A percentile compares a stretch with the other conserved stretches of the same genome.
phyloP scores from a whole-genome alignment of 2,797 vertebrate genomes.

The Australoheros facetus region DNA sequence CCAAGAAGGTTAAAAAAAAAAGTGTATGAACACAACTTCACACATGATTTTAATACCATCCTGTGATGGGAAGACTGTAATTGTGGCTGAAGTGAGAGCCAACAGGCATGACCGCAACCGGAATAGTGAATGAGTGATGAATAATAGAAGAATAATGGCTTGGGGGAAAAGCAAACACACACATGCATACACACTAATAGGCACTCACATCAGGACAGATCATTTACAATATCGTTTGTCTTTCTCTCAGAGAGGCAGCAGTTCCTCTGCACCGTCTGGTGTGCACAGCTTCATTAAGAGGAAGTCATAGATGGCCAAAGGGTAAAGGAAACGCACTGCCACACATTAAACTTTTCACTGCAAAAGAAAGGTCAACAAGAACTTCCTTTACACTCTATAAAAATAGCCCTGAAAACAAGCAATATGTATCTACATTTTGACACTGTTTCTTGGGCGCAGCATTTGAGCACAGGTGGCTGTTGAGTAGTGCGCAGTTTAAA shows the following conservation, averaged over 20 bases:
- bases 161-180: not conserved
- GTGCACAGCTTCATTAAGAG: constrained; percentile 48
- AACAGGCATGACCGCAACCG: constrained; percentile 45
- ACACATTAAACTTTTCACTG: not conserved
- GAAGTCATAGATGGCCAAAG: constrained; percentile 40
- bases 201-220: constrained; percentile 24
- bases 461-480: not conserved
- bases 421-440: too few relatives aligned
- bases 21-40: not conserved
- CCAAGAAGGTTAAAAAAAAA: not conserved
- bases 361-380: not conserved
- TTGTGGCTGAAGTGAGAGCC: constrained; percentile 34
- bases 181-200: constrained; percentile 6
- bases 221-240: constrained; percentile 47
- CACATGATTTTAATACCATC: not conserved
- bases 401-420: not conserved
- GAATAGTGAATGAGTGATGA: constrained; percentile 62
- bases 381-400: not conserved
- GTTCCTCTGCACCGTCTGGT: constrained; percentile 35
- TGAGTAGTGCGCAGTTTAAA: not conserved
- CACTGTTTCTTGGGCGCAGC: not conserved
- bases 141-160: constrained; percentile 64
- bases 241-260: constrained; percentile 26
- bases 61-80: not conserved
- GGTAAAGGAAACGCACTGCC: not conserved